Percentiles rank a stretch among this genome's conserved stretches.
These are phyloP conservation scores for Caenorhabditis sulstoni DNA, from an alignment of 2,888 invertebrate genomes.

Conservation along the genomic window DNA sequence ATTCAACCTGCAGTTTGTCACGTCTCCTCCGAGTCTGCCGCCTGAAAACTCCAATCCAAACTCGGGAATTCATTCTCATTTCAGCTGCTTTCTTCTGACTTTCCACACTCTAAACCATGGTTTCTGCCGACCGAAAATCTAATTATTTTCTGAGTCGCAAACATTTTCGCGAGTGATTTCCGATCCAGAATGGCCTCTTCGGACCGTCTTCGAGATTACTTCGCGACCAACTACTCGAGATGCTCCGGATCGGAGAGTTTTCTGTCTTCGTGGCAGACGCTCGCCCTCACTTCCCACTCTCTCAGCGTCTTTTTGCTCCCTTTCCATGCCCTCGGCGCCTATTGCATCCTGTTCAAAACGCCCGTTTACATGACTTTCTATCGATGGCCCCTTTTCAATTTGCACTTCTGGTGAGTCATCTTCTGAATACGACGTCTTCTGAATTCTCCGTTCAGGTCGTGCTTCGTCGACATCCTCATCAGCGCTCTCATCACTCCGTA, in stretches of 20 bases:
- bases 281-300: conserved; percentile 33
- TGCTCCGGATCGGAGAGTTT: conserved; percentile 18
- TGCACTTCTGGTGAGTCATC: conserved; percentile 33
- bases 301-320: conserved; percentile 26
- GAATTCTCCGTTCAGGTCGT: conserved; percentile 16
- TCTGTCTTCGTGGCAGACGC: conserved; percentile 24
- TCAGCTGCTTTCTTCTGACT: too few species aligned
- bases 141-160: conserved; percentile 1
- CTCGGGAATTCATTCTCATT: too few species aligned
- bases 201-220: conserved; percentile 20
- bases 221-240: conserved; percentile 30
- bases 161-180: conserved; percentile 2
- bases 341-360: conserved; percentile 40
- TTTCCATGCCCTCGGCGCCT: conserved; percentile 37
- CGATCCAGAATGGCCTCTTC: conserved; percentile 7
- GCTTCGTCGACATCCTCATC: conserved; percentile 34
- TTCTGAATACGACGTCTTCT: neutral
- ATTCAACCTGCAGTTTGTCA: too few species aligned
- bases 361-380: conserved; percentile 42
- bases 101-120: too few species aligned
- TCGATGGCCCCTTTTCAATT: conserved; percentile 42
- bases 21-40: too few species aligned
- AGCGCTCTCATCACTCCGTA: conserved; percentile 41
- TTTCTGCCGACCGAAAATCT: neutral
- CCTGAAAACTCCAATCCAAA: too few species aligned